These are phyloP conservation scores for Crematogaster levior DNA, from an alignment of 2,888 invertebrate genomes.

Conservation along the genomic window DNA sequence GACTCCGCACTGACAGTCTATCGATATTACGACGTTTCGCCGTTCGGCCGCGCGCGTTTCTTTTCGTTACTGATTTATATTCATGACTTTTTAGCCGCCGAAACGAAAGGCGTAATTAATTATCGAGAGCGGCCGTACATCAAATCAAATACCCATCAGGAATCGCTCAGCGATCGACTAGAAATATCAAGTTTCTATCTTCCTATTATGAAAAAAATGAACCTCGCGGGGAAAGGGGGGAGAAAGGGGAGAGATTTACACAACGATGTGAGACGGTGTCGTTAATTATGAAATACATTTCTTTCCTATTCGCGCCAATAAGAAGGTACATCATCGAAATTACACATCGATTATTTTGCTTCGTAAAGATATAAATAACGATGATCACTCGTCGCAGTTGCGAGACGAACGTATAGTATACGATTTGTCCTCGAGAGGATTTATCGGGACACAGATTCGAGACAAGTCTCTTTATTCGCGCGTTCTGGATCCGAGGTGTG, in stretches of 20 bases:
- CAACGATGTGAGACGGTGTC: neutral
- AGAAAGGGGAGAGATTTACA: neutral
- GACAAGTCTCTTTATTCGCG: neutral
- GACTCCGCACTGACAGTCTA: slow-evolving; percentile 21
- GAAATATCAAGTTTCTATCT: slow-evolving; percentile 29
- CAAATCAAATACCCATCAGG: slow-evolving; percentile 38
- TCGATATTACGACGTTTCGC: slow-evolving; percentile 55
- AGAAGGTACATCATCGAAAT: slow-evolving; percentile 19
- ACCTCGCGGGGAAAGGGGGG: neutral
- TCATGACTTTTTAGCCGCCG: slow-evolving; percentile 48
- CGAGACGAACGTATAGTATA: neutral
- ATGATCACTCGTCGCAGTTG: slow-evolving; percentile 15
- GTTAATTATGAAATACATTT: slow-evolving; percentile 17
- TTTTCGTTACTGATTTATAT: slow-evolving; percentile 39
- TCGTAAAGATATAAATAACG: slow-evolving; percentile 25
- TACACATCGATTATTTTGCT: neutral
- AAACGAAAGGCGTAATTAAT: slow-evolving; percentile 57
- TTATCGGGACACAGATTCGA: neutral
- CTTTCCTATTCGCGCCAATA: neutral
- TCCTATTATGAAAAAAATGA: slow-evolving; percentile 27
- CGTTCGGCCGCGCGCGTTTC: slow-evolving; percentile 28
- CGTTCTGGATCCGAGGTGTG: neutral
- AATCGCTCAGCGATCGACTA: slow-evolving; percentile 40
- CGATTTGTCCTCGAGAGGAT: neutral
- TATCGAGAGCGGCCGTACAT: slow-evolving; percentile 45